Conservation (phyloP, 2,113 vertebrate species). For the Corythoichthys haematopterus region DNA sequence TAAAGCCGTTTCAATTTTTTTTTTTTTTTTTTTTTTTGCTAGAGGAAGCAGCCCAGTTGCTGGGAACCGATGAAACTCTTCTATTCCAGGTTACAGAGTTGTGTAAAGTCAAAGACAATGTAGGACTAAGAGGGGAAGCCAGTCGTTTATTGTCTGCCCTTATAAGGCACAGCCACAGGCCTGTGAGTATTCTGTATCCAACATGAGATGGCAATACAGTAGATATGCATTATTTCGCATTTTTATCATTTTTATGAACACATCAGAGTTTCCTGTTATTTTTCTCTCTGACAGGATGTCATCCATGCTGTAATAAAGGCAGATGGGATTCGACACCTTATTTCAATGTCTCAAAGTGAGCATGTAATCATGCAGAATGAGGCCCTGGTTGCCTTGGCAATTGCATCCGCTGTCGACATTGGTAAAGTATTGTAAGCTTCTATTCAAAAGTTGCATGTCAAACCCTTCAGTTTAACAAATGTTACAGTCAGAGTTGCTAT, state of each 20-base stretch:
- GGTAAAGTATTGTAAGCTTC: conserved; percentile 57
- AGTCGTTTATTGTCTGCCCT: conserved; percentile 80
- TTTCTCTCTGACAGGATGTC: conserved; percentile 73
- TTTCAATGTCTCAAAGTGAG: conserved; percentile 82
- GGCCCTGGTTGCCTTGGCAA: conserved; percentile 80
- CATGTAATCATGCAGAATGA: conserved; percentile 85
- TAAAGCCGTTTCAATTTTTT: not conserved
- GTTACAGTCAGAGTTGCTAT: not conserved
- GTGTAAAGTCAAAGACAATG: conserved; percentile 75
- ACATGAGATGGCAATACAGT: no score
- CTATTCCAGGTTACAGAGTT: conserved; percentile 80
- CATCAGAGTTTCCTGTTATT: not conserved
- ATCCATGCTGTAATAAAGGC: conserved; percentile 77
- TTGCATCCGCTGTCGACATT: conserved; percentile 77
- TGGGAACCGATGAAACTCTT: conserved; percentile 75
- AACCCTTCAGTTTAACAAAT: not conserved
- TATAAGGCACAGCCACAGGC: conserved; percentile 78
- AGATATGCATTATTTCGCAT: no score
- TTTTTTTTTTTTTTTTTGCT: conserved; percentile 3
- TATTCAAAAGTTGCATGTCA: not conserved
- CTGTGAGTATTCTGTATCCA: conserved; percentile 49
- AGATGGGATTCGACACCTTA: conserved; percentile 78
- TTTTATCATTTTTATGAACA: not conserved
- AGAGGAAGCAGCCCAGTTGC: conserved; percentile 78
- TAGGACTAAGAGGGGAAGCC: conserved; percentile 75